Conservation (phyloP, 2,113 vertebrate genomes). For the Nothobranchius kuhntae region DNA sequence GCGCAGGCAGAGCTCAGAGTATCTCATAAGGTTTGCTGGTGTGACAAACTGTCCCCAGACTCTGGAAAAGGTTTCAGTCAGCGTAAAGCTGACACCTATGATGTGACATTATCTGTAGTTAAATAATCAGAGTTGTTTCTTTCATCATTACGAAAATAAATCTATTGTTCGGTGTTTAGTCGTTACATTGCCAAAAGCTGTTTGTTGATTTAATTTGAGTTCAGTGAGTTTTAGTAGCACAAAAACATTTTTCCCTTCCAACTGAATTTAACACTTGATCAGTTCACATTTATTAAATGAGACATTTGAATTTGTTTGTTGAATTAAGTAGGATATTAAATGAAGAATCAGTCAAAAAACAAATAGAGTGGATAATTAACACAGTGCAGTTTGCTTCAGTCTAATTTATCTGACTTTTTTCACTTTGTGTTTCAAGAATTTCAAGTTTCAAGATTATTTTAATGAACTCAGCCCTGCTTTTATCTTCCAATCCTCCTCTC, state of each 20-base stretch:
- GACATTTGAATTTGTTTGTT: slow-evolving; percentile 44
- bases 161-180: neutral
- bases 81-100: slow-evolving; percentile 11
- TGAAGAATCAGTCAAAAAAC: slow-evolving; percentile 56
- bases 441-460: slow-evolving; percentile 19
- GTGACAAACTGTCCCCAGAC: slow-evolving; percentile 48
- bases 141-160: neutral
- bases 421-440: slow-evolving; percentile 30
- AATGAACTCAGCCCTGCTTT: slow-evolving; percentile 46
- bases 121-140: neutral
- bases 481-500: slow-evolving; percentile 48
- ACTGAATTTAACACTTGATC: slow-evolving; percentile 7
- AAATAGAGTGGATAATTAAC: slow-evolving; percentile 23
- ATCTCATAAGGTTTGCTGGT: slow-evolving; percentile 59
- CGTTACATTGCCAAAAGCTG: neutral
- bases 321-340: slow-evolving; percentile 24
- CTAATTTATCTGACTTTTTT: slow-evolving; percentile 36
- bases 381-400: slow-evolving; percentile 15
- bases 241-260: neutral
- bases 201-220: slow-evolving; percentile 5
- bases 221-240: slow-evolving; percentile 4
- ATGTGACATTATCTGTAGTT: slow-evolving; percentile 21
- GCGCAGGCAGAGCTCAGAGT: slow-evolving; percentile 25
- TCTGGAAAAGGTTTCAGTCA: slow-evolving; percentile 28
- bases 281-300: slow-evolving; percentile 35